Evolutionary conservation across 2,113 vertebrate species (phyloP), one percentile per base, ranked within the genome.

Genomic region (Phycodurus eques): DNA sequence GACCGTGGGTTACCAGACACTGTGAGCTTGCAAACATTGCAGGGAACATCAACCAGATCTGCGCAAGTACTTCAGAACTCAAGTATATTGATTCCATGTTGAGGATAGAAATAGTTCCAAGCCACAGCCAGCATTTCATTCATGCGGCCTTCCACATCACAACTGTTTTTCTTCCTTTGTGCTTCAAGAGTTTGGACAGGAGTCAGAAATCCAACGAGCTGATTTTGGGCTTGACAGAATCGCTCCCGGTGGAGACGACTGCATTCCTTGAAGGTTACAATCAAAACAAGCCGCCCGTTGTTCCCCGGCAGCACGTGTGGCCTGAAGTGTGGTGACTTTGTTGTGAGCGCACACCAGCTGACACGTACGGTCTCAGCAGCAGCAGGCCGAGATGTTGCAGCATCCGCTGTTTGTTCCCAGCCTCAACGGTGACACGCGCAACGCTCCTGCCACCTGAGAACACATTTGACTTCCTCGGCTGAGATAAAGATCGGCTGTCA

Each of bases 161-260:
- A 68, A 72, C 35, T 11, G 53, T 22, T 56, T 56, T 56, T 71
- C 53, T 57, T 76, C 54, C 61, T 81, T 73, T 80, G 65, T 68
- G 70, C 46, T 51, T 77, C 19, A 76, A 77, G 66, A 74, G 51
- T 81, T 78, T 47, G 69, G 85, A 84, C 75, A 47, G 46, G 63
- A 85, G 82, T 86, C 79, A 81, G 74, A 80, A 88, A 80, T 53
- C 83, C 79, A 80, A 80, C 80, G 19, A 42, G 5, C 6, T 19
- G 33, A 17, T 39, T 4, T 17, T 20, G 35, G 31, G 54, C 8
- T 57, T 9, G n/a, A 4, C 54, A 51, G 14, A 19, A 61, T 35
- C 4, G 14, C 14, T 61, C 59, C 27, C 7, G 59, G 31, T 15
- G 31, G 33, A 33, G 53, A 3, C 8, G 22, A 59, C 31, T 31